phyloP scores from a whole-genome alignment of 2,888 invertebrate genomes.

The Scrobipalpa costella region DNA sequence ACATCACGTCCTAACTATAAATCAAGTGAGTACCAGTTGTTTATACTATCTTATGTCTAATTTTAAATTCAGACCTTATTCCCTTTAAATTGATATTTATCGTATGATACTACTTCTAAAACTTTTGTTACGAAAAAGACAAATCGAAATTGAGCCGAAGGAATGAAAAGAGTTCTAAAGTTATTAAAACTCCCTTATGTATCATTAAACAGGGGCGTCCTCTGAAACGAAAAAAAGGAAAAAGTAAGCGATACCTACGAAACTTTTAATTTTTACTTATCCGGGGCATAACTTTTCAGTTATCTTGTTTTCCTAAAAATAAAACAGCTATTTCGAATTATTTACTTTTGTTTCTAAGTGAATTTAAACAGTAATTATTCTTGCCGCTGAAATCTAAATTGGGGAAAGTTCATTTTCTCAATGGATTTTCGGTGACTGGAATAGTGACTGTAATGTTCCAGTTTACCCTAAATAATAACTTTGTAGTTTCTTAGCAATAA shows the following conservation, averaged over 20 bases:
- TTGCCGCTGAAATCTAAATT: too few species aligned
- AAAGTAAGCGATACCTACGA: neutral
- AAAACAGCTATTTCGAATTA: neutral
- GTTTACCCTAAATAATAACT: too few species aligned
- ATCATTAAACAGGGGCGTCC: slow-evolving; percentile 17
- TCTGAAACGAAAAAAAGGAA: slow-evolving; percentile 9
- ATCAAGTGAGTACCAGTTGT: slow-evolving; percentile 49
- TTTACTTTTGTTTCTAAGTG: neutral
- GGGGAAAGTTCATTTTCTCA: too few species aligned
- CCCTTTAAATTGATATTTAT: slow-evolving; percentile 16
- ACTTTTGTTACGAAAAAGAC: slow-evolving; percentile 23
- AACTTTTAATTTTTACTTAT: slow-evolving; percentile 18
- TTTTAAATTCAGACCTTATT: slow-evolving; percentile 12
- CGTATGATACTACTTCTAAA: slow-evolving; percentile 14
- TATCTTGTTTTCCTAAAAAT: slow-evolving; percentile 2
- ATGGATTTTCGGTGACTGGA: too few species aligned
- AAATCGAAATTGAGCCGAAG: slow-evolving; percentile 20
- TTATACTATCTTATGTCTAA: slow-evolving; percentile 28
- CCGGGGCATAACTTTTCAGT: slow-evolving; percentile 21
- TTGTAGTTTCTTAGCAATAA: too few species aligned
- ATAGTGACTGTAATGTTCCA: too few species aligned
- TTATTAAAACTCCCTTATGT: slow-evolving; percentile 26
- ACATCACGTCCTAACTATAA: slow-evolving; percentile 10
- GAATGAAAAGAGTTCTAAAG: slow-evolving; percentile 24
- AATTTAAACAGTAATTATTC: too few species aligned